phyloP scores from a whole-genome alignment of 2,888 invertebrate species.

The Nomada ferruginata region DNA sequence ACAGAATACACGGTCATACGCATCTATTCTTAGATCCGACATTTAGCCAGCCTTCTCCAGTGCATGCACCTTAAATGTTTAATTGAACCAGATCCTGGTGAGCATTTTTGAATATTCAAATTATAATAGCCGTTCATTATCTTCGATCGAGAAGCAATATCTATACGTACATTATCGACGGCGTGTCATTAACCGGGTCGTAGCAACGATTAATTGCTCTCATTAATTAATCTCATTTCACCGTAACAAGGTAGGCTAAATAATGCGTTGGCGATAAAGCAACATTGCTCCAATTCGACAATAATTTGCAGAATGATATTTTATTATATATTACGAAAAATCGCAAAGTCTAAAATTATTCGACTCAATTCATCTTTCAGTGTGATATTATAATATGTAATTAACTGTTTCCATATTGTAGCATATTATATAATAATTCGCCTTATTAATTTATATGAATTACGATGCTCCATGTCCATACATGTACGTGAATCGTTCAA shows the following conservation, averaged over 20 bases:
- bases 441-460: too few species aligned
- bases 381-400: too few species aligned
- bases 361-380: too few species aligned
- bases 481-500: too few species aligned
- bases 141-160: not conserved
- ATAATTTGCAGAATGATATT: too few species aligned
- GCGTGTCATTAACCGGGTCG: not conserved
- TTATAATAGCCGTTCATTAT: not conserved
- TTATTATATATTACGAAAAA: too few species aligned
- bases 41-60: not conserved
- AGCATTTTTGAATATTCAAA: conserved; percentile 1
- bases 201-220: conserved; percentile 15
- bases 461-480: too few species aligned
- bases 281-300: not conserved
- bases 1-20: too few species aligned
- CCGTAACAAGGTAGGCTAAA: not conserved
- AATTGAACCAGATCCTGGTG: not conserved
- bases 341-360: too few species aligned
- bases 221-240: conserved; percentile 13
- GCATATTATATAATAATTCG: too few species aligned
- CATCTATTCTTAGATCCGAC: not conserved
- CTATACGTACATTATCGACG: not conserved
- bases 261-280: not conserved
- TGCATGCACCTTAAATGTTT: not conserved
- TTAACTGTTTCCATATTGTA: too few species aligned